phyloP scores from a whole-genome alignment of 2,888 invertebrate genomes.

The Sipha maydis region DNA sequence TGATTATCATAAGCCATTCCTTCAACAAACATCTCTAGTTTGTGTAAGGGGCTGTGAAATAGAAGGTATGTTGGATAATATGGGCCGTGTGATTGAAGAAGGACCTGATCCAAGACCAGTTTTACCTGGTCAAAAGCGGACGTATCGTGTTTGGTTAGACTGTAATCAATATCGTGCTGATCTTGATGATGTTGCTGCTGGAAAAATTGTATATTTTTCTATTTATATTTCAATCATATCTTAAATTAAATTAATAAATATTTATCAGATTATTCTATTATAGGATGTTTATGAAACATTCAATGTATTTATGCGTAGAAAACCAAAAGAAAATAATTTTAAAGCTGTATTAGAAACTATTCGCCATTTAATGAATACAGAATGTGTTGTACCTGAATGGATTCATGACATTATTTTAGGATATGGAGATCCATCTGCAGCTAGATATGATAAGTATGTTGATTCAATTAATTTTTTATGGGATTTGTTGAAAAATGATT shows the following conservation, averaged over 20 bases:
- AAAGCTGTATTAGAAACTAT: constrained; percentile 99
- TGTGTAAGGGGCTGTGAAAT: constrained; percentile 97
- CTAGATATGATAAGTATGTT: constrained; percentile 85
- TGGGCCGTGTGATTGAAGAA: constrained; percentile 96
- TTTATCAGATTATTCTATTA: constrained; percentile 50
- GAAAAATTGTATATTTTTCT: constrained; percentile 68
- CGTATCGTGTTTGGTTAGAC: constrained; percentile 93
- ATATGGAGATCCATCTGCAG: constrained; percentile 97
- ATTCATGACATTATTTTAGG: constrained; percentile 96
- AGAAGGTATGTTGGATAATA: constrained; percentile 96
- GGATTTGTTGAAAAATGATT: background rate
- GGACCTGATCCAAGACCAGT: constrained; percentile 90
- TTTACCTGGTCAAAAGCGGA: constrained; percentile 87
- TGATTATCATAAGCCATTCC: constrained; percentile 77
- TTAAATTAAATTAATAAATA: background rate
- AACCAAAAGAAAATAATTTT: constrained; percentile 99
- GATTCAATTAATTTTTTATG: background rate
- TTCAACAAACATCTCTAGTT: constrained; percentile 90
- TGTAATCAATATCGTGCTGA: constrained; percentile 96
- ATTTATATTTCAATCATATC: constrained; percentile 11
- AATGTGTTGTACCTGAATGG: constrained; percentile 97
- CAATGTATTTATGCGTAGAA: constrained; percentile 96
- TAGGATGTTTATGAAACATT: constrained; percentile 91
- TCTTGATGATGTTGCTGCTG: constrained; percentile 77
- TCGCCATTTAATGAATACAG: constrained; percentile 97